Base-by-base conservation (phyloP, 37 sponge, comb jelly and placozoan genomes). In the Chondrosia reniformis region DNA sequence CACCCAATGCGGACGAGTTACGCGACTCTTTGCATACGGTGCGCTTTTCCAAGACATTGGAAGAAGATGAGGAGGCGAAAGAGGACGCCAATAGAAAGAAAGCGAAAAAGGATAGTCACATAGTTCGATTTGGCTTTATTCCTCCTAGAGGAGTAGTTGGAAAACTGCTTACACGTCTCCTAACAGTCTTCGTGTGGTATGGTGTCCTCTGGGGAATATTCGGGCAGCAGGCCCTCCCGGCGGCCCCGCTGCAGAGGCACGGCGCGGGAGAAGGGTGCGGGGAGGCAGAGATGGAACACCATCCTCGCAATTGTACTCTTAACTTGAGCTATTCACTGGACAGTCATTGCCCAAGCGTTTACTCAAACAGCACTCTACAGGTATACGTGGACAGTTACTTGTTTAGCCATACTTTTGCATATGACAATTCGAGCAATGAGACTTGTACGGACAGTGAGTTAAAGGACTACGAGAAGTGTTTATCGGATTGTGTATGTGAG, bases 171-270 rank as follows among this genome's bases (percentile, higher is more conserved):
- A 83, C 92, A 0, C 84, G 92, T 13, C 27, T 87, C 30, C n/a
- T 81, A 32, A 80, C 31, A 3, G 83, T 77, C 5, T 30, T 81
- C 0, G 57, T 88, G 10, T 87, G 85, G 85, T 78, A 46, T 73
- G 89, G 79, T 34, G 85, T 87, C 0, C 40, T 87, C n/a, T 92
- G 93, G 93, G 69, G 85, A 8, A 81, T 88, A 7, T 33, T 92
- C 1, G 89, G 85, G 19, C 36, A 12, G 15, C 75, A 57, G 44
- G 74, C 84, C 32, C 62, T 88, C 0, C 93, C 93, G 15, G 55
- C 49, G 49, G 57, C 34, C 22, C 65, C 44, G 5, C 65, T 45
- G 2, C 41, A 66, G 3, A 32, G 67, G 0, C 28, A 66, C 27
- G 76, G 63, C 15, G 34, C 40, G 8, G 83, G 73, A 2, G 10